These are phyloP conservation scores for Pogonus chalceus DNA, from an alignment of 1,140 invertebrate species.

Conservation along the genomic window DNA sequence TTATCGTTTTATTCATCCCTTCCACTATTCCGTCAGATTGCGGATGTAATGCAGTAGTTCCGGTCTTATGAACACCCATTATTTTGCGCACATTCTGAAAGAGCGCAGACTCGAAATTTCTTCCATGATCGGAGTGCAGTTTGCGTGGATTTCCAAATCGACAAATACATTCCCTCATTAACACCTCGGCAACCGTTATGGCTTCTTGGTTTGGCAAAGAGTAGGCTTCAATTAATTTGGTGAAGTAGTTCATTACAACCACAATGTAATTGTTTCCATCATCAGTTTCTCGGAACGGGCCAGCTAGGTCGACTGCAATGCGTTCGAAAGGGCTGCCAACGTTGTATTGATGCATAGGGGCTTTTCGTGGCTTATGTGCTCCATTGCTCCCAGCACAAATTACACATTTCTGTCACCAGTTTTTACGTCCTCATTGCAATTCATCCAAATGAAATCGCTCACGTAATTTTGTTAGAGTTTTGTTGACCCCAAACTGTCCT, in stretches of 20 bases:
- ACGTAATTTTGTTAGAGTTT: too few species aligned
- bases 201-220: conserved; percentile 31
- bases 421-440: too few species aligned
- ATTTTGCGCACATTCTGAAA: conserved; percentile 11
- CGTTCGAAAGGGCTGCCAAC: conserved; percentile 18
- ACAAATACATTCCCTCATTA: conserved; percentile 26
- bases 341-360: too few species aligned
- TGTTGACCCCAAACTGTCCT: too few species aligned
- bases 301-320: conserved; percentile 19
- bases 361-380: too few species aligned
- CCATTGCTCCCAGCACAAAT: too few species aligned
- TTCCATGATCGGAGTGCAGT: conserved; percentile 31
- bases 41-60: not conserved
- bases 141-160: conserved; percentile 28
- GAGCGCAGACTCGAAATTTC: conserved; percentile 28
- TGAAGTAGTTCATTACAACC: conserved; percentile 20
- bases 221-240: conserved; percentile 25
- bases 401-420: too few species aligned
- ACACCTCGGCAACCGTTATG: conserved; percentile 25
- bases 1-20: not conserved
- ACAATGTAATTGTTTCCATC: conserved; percentile 19
- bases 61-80: not conserved
- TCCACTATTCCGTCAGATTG: too few species aligned
- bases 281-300: conserved; percentile 15
- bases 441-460: too few species aligned